Conservation (phyloP, 2,888 invertebrate species). For the Carterocephalus palaemon region DNA sequence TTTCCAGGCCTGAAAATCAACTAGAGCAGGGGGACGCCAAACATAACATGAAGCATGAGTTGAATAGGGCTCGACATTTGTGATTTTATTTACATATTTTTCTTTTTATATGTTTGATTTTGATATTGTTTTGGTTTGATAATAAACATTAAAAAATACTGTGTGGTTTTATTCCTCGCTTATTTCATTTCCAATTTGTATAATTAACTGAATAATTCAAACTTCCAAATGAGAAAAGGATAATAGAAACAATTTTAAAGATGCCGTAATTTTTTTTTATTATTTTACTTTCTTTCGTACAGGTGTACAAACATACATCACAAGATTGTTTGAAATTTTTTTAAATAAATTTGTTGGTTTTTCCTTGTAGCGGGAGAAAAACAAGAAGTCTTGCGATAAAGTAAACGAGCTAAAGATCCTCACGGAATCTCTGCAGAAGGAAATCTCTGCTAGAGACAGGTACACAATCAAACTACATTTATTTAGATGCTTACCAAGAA, state of each 20-base stretch:
- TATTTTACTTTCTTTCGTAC: no score
- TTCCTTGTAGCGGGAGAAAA: conserved; percentile 37
- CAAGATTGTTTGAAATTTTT: no score
- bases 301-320: no score
- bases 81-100: conserved; percentile 33
- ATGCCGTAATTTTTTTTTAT: conserved; percentile 5
- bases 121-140: not conserved
- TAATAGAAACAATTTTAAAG: not conserved
- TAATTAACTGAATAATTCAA: no score
- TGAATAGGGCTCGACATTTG: conserved; percentile 33
- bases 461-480: conserved; percentile 30
- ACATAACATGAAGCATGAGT: conserved; percentile 34
- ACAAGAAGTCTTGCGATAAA: conserved; percentile 35
- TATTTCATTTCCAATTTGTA: no score
- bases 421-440: conserved; percentile 55
- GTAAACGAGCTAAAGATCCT: conserved; percentile 45
- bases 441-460: conserved; percentile 59
- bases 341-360: no score
- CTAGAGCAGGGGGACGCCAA: conserved; percentile 48
- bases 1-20: conserved; percentile 44
- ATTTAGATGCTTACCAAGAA: conserved; percentile 15
- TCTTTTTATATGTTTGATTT: conserved; percentile 20
- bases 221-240: no score
- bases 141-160: no score
- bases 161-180: no score